Base-by-base conservation (phyloP, 2,888 invertebrate genomes). In the Sthenelais limicola region DNA sequence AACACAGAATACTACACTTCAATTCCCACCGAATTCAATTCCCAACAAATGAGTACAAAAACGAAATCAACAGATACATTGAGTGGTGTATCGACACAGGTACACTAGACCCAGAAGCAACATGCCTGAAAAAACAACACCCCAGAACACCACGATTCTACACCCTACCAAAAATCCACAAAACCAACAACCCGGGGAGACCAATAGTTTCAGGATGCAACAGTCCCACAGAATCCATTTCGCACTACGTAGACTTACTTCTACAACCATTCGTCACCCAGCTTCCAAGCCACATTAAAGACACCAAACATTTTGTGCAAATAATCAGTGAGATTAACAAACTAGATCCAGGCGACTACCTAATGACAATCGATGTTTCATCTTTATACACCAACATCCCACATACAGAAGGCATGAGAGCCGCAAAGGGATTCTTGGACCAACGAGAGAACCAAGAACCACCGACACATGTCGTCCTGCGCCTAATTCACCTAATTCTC, bases 371-470 rank as follows among this genome's bases (percentile, higher is more conserved):
- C 3, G 58, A 58, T 58, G 58, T 58, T 1, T 3, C 58, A 2
- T 58, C 58, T 9, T 33, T 58, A 21, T 58, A 58, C n/a, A 58
- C 58, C 3, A 58, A 58, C 58, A 58, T 58, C 21, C 58, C 58
- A 18, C 58, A 58, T n/a, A 1, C 3, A 15, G 58, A 58, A 26
- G 58, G 58, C 58, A 26, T 58, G 9, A 15, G 12, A 15, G 32
- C 58, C 12, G 58, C 35, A 1, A 12, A 5, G 35, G 21, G 18
- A 1, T 30, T 12, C n/a, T 21, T 58, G 3, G 21, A 58, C 18
- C 3, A 32, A 5, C 12, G 35, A 15, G 18, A 15, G 1, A 21
- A 58, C 33, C 3, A 3, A n/a, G 5, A 30, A 35, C 33, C 35
- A 12, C 58, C 32, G 21, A 58, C 58, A 2, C 5, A 18, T 7